Conservation (phyloP, 2,888 invertebrate genomes). For the Mellilla xanthometata region DNA sequence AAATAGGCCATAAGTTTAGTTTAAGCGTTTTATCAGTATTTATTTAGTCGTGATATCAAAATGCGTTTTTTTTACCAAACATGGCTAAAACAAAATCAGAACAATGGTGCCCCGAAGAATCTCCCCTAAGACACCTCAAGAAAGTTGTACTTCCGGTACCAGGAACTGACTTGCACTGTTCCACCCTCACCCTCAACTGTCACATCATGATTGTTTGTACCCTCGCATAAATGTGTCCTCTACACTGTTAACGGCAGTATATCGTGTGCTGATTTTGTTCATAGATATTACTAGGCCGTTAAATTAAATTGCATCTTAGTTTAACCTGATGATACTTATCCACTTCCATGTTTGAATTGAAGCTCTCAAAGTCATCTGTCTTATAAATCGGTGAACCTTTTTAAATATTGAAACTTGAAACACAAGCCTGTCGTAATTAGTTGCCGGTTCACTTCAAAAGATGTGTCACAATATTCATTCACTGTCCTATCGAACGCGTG, state of each 20-base stretch:
- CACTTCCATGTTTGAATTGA: no score
- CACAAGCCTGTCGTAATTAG: conserved; percentile 1
- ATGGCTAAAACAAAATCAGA: conserved; percentile 1
- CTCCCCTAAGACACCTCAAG: conserved; percentile 39
- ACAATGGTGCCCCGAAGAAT: conserved; percentile 9
- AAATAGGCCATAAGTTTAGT: no score
- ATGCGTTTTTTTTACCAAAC: no score
- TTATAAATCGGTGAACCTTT: no score
- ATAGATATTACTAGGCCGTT: conserved; percentile 21
- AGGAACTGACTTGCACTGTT: conserved; percentile 54
- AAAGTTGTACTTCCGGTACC: conserved; percentile 50
- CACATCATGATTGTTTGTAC: conserved; percentile 40
- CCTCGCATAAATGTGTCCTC: conserved; percentile 42
- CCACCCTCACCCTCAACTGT: conserved; percentile 58
- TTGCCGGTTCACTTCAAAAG: conserved; percentile 5
- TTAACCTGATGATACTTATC: not conserved
- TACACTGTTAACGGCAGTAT: conserved; percentile 22
- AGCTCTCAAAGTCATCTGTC: no score
- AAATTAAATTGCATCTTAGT: conserved; percentile 26
- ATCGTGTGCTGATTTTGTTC: conserved; percentile 17
- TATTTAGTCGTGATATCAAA: no score
- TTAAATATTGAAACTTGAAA: no score
- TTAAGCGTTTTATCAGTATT: no score
- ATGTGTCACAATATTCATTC: not conserved
- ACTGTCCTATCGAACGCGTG: not conserved